phyloP scores from a whole-genome alignment of 2,113 vertebrate species.

The Caretta caretta region DNA sequence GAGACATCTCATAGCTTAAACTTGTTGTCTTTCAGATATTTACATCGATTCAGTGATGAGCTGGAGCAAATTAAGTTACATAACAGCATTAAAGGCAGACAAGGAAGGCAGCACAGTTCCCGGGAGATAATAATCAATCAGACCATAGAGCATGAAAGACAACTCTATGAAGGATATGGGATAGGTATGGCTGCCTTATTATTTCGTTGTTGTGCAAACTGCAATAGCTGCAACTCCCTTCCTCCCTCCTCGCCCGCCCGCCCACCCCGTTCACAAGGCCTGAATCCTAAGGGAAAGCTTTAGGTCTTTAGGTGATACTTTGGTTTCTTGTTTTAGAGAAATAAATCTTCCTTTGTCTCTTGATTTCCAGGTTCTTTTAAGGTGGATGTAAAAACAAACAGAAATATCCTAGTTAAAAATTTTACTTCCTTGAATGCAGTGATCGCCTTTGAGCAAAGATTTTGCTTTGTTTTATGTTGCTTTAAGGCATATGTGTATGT shows the following conservation, averaged over 20 bases:
- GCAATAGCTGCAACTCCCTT: neutral
- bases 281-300: neutral
- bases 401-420: neutral
- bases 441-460: neutral
- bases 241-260: no score
- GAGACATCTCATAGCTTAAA: neutral
- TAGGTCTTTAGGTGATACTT: neutral
- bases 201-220: neutral
- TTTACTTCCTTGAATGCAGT: neutral
- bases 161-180: slow-evolving; percentile 84
- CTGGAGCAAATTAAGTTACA: slow-evolving; percentile 94
- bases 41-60: slow-evolving; percentile 89
- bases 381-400: neutral
- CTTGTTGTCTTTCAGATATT: slow-evolving; percentile 84
- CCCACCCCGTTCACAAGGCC: neutral
- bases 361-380: neutral
- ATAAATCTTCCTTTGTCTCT: neutral
- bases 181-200: slow-evolving; percentile 81
- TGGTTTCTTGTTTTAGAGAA: neutral
- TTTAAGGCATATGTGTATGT: neutral
- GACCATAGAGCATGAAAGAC: slow-evolving; percentile 89
- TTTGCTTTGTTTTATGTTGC: neutral
- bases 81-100: slow-evolving; percentile 94
- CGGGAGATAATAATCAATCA: slow-evolving; percentile 91
- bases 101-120: slow-evolving; percentile 89